Base-by-base conservation (phyloP, 2,888 invertebrate species). In the Chrysodeixis includens region DNA sequence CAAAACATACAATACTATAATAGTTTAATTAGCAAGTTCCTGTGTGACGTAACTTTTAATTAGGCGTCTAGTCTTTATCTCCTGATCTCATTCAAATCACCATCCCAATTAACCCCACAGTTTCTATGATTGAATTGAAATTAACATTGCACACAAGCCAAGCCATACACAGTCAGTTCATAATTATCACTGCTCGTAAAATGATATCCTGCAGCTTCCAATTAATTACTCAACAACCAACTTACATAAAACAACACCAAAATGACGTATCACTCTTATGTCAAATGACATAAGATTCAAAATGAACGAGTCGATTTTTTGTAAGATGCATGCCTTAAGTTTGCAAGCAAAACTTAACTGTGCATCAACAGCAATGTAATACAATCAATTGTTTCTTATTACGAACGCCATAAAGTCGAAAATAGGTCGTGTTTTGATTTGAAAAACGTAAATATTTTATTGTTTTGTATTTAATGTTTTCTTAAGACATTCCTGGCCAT, bases 401-500 rank as follows among this genome's bases (percentile, higher is more conserved):
- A n/a, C 58, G 7, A 53, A 35, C 56, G 62, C 1, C 40, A 66
- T 80, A 86, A 81, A 75, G 85, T 81, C 72, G 60, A 76, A 69
- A 82, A 69, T 85, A 58, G 69, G 68, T 71, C 58, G 56, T 40
- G 51, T 55, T 66, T 54, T 66, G 62, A 62, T 75, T 74, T 65
- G 30, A 56, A 73, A 67, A 71, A 71, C 74, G 76, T 66, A 74
- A 71, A 74, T 74, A 83, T 81, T 85, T 86, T 84, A 78, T 83
- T 87, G 71, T 82, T 83, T 83, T 86, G 65, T 74, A 77, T 75
- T 71, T 63, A 84, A 83, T 92, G 90, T 93, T 92, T 90, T 91
- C 90, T 88, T 92, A 90, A 90, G 88, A 88, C 91, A 94, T 94
- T 93, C 93, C 88, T 88, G 85, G 84, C 93, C 92, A 89, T 93